phyloP scores from a whole-genome alignment of 2,888 invertebrate species.

The Cordilura impudica region DNA sequence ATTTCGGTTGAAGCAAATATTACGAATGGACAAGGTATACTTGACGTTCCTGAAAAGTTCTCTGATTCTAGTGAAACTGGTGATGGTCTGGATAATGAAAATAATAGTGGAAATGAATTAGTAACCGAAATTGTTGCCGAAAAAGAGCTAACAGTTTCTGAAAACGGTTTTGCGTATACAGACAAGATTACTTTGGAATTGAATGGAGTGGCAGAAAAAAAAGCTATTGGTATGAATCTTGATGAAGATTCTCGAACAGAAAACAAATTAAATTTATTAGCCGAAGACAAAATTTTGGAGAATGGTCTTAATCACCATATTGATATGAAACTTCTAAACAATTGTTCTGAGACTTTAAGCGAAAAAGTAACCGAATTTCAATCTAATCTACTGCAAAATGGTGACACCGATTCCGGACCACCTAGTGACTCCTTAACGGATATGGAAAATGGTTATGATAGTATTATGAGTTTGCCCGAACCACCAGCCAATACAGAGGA shows the following conservation, averaged over 20 bases:
- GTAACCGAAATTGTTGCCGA: neutral
- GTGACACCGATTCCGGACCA: constrained; percentile 71
- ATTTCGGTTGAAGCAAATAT: neutral
- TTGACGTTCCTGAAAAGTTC: neutral
- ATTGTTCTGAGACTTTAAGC: neutral
- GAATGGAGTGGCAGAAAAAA: neutral
- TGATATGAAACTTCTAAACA: neutral
- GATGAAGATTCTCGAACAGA: neutral
- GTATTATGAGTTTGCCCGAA: constrained; percentile 76
- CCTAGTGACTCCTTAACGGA: constrained; percentile 40
- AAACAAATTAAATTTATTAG: too few relatives aligned
- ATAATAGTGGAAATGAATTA: neutral
- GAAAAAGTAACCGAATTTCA: neutral
- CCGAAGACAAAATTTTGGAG: neutral
- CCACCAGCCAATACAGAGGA: constrained; percentile 72
- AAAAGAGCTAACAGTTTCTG: neutral
- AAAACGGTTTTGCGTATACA: neutral
- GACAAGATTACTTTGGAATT: neutral
- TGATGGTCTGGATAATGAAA: neutral
- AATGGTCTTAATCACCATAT: neutral
- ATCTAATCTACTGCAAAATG: constrained; percentile 27
- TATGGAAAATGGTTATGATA: constrained; percentile 74
- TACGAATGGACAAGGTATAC: neutral
- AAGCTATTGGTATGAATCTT: too few relatives aligned
- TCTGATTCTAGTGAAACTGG: neutral